A percentile compares a stretch with the other conserved stretches of the same genome.
These are phyloP conservation scores for Pristionchus japonicus DNA, from an alignment of 2,888 invertebrate genomes.

Conservation along the genomic window DNA sequence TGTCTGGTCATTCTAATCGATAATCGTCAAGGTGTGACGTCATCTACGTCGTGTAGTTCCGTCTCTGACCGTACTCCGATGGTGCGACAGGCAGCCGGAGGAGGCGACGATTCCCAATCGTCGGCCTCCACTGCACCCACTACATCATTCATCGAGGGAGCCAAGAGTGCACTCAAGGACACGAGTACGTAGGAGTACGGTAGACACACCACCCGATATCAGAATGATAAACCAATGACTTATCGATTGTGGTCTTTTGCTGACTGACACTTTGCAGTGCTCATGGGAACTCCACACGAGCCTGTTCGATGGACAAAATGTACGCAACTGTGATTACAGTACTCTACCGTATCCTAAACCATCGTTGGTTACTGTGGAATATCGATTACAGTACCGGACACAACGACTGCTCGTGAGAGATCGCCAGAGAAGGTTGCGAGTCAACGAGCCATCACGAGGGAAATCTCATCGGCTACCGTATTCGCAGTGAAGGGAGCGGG, in stretches of 20 bases:
- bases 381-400: neutral
- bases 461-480: slow-evolving; percentile 27
- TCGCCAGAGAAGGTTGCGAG: neutral
- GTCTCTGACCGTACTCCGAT: neutral
- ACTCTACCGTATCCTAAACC: neutral
- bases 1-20: neutral
- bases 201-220: neutral
- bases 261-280: neutral
- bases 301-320: neutral
- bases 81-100: neutral
- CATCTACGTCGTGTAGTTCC: neutral
- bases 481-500: slow-evolving; percentile 30
- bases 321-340: neutral
- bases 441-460: neutral
- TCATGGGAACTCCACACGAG: slow-evolving; percentile 29
- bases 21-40: neutral
- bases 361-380: neutral
- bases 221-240: slow-evolving; percentile 24
- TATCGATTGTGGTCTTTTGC: neutral
- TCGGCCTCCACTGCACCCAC: neutral
- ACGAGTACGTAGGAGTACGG: slow-evolving; percentile 36
- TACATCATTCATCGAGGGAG: slow-evolving; percentile 17
- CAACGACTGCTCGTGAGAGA: neutral
- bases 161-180: slow-evolving; percentile 9
- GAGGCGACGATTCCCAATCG: neutral